Evolutionary conservation across 2,113 vertebrate genomes (phyloP).

Genomic region (Leuciscus idus): DNA sequence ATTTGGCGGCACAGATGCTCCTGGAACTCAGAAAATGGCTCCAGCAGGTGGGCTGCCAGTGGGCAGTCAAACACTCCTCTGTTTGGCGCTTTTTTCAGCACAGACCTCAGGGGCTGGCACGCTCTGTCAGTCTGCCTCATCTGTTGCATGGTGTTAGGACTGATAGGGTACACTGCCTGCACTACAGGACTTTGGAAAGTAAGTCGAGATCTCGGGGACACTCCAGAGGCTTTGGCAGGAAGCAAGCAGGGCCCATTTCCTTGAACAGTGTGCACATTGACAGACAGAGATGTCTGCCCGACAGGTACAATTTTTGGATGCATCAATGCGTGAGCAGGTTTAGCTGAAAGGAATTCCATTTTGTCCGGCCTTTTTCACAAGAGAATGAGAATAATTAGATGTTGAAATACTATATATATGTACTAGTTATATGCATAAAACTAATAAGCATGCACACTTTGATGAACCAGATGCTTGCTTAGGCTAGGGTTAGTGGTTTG

Average conservation of each 20-base stretch:
- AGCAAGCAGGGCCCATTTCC: constrained; percentile 15
- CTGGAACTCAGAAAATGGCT: constrained; percentile 54
- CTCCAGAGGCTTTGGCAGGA: background rate
- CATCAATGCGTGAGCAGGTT: background rate
- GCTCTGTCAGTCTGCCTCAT: constrained; percentile 26
- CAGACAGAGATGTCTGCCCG: constrained; percentile 1
- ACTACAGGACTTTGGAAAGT: constrained; percentile 51
- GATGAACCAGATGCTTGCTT: background rate
- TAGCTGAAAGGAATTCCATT: background rate
- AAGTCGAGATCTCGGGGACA: constrained; percentile 34
- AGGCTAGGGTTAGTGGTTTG: background rate
- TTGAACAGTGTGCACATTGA: constrained; percentile 30
- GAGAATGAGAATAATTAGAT: background rate
- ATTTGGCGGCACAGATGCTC: constrained; percentile 55
- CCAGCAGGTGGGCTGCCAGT: constrained; percentile 49
- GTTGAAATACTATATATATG: background rate
- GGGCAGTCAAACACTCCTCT: constrained; percentile 43
- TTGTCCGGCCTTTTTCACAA: constrained; percentile 39
- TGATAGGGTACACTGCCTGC: constrained; percentile 42
- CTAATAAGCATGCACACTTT: background rate
- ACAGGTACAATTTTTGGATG: constrained; percentile 28
- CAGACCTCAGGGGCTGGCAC: constrained; percentile 36
- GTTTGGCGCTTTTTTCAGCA: constrained; percentile 33
- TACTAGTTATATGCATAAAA: too few relatives aligned
- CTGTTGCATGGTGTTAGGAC: constrained; percentile 31